A percentile compares a stretch with the other conserved stretches of the same genome.
Evolutionary conservation across 2,113 vertebrate species (phyloP).

Genomic region (Chaetodon auriga): DNA sequence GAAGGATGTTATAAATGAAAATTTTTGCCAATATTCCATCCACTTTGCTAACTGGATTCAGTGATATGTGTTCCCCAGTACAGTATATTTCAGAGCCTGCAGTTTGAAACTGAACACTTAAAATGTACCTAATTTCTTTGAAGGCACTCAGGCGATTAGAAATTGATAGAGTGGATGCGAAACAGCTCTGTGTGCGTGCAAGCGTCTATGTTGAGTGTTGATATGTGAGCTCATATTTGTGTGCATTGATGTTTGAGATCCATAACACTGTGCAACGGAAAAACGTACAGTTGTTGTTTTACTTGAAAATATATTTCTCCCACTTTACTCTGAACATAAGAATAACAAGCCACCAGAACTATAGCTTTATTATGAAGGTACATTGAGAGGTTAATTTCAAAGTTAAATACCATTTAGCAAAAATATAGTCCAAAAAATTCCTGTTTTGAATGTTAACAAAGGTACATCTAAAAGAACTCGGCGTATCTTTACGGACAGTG

Average conservation of each 20-base stretch:
- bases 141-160: conserved; percentile 36
- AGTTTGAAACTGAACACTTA: conserved; percentile 30
- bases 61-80: conserved; percentile 93
- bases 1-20: conserved; percentile 99
- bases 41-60: conserved; percentile 93
- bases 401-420: conserved; percentile 3
- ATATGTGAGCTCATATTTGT: conserved; percentile 35
- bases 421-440: neutral
- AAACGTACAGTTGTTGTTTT: conserved; percentile 22
- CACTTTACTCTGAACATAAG: neutral
- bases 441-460: conserved; percentile 7
- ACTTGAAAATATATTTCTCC: conserved; percentile 7
- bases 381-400: conserved; percentile 14
- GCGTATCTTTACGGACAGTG: neutral
- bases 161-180: conserved; percentile 44
- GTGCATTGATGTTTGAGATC: conserved; percentile 41
- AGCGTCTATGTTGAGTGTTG: conserved; percentile 28
- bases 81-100: conserved; percentile 44
- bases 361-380: neutral
- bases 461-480: neutral
- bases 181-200: conserved; percentile 21
- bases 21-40: conserved; percentile 97
- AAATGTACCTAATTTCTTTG: conserved; percentile 32
- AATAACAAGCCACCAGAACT: neutral
- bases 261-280: conserved; percentile 24